phyloP scores from a whole-genome alignment of 2,888 invertebrate genomes.

The Lottia gigantea region DNA sequence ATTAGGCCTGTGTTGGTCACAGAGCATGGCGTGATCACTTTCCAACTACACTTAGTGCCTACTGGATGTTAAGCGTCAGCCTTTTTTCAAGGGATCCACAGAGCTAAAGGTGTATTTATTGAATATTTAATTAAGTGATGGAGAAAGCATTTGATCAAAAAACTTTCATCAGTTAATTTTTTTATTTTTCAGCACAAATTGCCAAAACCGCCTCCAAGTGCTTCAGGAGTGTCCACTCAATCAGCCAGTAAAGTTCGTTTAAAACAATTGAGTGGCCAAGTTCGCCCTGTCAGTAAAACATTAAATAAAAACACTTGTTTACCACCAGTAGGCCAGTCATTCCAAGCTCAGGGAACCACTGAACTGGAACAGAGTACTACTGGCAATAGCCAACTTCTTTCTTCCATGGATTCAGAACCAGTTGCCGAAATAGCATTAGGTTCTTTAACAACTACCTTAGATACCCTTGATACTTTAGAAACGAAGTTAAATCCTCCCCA shows the following conservation, averaged over 20 bases:
- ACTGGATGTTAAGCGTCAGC: too few relatives aligned
- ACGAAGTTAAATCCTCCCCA: not conserved
- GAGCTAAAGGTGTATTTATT: too few relatives aligned
- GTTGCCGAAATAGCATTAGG: slow-evolving; percentile 1
- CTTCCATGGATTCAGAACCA: slow-evolving; percentile 18
- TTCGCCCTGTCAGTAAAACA: slow-evolving; percentile 44
- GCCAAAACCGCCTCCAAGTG: slow-evolving; percentile 47
- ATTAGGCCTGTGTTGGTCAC: too few relatives aligned
- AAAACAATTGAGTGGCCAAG: slow-evolving; percentile 47
- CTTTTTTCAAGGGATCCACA: too few relatives aligned
- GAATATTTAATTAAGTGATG: too few relatives aligned
- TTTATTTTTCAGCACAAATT: slow-evolving; percentile 39
- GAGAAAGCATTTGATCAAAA: too few relatives aligned
- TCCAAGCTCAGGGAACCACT: slow-evolving; percentile 27
- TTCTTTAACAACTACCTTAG: slow-evolving; percentile 4
- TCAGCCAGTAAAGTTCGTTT: slow-evolving; percentile 42
- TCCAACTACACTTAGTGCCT: too few relatives aligned
- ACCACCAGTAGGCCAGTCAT: slow-evolving; percentile 61
- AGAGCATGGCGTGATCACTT: too few relatives aligned
- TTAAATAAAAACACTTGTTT: slow-evolving; percentile 62
- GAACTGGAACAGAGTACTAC: slow-evolving; percentile 3
- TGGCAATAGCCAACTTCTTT: slow-evolving; percentile 19
- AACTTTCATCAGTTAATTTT: not conserved
- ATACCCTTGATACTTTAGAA: not conserved
- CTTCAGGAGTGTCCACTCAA: slow-evolving; percentile 40